Evolutionary conservation across 2,888 invertebrate genomes (phyloP), one percentile per base, ranked within the genome.

Genomic region (Ypsolopha scabrella): DNA sequence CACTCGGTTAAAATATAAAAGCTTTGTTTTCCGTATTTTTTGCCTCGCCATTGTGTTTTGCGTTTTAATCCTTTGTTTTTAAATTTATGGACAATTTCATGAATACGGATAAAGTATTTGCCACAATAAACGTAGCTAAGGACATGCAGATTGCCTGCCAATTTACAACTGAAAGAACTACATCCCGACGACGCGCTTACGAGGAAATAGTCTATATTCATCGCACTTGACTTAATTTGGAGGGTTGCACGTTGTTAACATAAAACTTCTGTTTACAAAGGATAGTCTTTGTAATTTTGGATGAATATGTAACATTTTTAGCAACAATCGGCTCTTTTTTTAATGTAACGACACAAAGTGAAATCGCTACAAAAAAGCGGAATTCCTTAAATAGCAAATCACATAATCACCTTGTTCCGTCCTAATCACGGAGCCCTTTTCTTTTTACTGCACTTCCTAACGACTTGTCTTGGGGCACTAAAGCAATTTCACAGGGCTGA

Each of bases 401-500:
- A 24, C 51, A 57, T 57, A 65, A 69, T 69, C 60, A 67, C 65
- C 65, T 60, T 58, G 47, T 57, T 56, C 59, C 54, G 56, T 59
- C 60, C 68, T 75, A 75, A 78, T 77, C 72, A 70, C 69, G 58
- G 59, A 59, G 62, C 64, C 64, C 68, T 68, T 68, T 58, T 57
- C 70, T 70, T 79, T 83, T 81, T 83, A 85, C 80, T 73, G 71
- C 67, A 75, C 72, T 85, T 82, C 60, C 68, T 75, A 82, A 86
- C 85, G 80, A 85, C 81, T 82, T 81, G 69, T 76, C 80, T 76
- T 63, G 63, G 63, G 72, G 69, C 76, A 82, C 74, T 83, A 76
- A 78, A 80, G 80, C 82, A 78, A 85, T 86, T 85, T 76, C 74
- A 82, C 80, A 85, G 82, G 72, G 79, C 76, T 67, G 71, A 75